Conservation (phyloP, 1,140 invertebrate species). For the Aphelinus certus region DNA sequence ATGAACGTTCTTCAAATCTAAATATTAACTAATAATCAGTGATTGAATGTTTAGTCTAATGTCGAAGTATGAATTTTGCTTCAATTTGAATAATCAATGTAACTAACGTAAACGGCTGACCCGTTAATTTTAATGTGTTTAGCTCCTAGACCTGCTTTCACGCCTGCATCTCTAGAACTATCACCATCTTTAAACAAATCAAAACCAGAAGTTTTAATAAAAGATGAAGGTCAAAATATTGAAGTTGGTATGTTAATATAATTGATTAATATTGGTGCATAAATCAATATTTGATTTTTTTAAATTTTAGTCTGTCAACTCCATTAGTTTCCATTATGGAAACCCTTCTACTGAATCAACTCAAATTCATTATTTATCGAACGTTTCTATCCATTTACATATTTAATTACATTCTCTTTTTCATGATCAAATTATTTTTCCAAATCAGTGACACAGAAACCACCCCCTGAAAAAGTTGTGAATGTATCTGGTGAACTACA, state of each 20-base stretch:
- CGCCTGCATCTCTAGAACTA: constrained; percentile 43
- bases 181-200: constrained; percentile 51
- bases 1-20: background rate
- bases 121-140: constrained; percentile 44
- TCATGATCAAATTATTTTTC: constrained; percentile 1
- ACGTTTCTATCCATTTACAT: background rate
- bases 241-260: constrained; percentile 57
- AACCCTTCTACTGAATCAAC: no score
- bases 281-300: background rate
- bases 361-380: no score
- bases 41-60: no score
- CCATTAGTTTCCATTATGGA: no score
- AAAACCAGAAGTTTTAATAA: constrained; percentile 56
- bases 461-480: constrained; percentile 13
- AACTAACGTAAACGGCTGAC: constrained; percentile 43
- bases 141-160: constrained; percentile 62
- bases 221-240: constrained; percentile 54
- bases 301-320: background rate
- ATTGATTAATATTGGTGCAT: constrained; percentile 32
- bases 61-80: no score
- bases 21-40: background rate
- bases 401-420: background rate
- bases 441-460: constrained; percentile 40
- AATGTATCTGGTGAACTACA: background rate
- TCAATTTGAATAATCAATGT: background rate